Base-by-base conservation (phyloP, 2,113 vertebrate species). In the Poicephalus gulielmi region DNA sequence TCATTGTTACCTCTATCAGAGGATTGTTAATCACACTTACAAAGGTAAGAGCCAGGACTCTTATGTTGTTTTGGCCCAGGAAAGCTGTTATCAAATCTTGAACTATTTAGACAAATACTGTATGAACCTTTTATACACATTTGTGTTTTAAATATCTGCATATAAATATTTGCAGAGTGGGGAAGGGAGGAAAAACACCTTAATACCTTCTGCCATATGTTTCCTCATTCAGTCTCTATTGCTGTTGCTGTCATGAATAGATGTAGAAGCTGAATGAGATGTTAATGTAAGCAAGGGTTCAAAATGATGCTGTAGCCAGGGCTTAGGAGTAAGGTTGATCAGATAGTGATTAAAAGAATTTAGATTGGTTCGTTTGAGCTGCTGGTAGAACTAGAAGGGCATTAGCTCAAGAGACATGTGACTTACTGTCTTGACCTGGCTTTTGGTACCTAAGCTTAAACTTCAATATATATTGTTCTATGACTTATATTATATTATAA, bases 1-100 rank as follows among this genome's bases (percentile, higher is more conserved):
- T 99, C 96, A 99, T 99, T 19, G 99, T 99, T 83, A 99, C 99
- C 15, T 99, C 99, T 50, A 99, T 99, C 87, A 98, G 99, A 95
- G 99, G 99, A 39, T 95, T 99, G 66, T 98, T 99, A 91, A 99
- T 99, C 91, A 99, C 99, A 11, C 99, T 99, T 44, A 99, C 99
- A 44, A 99, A 99, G 99, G 99, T 99, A 98, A 94, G 95, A 78
- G 49, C 17, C 16, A 52, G 12, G n/a, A 35, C 9, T 64, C 13
- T 47, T 74, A 31, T 2, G 7, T 62, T 33, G 7, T 64, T 86
- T 70, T 73, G 46, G 23, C 9, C 7, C n/a, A 28, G 33, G 41
- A 73, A 63, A 82, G 43, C 46, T 8, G 14, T 63, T 86, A 74
- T 1, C 15, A 47, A 20, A 23, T 84, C 30, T 64, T 79, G 46